Conservation (phyloP, 92 coral and sea anemone species). For the Phymanthus crucifer region DNA sequence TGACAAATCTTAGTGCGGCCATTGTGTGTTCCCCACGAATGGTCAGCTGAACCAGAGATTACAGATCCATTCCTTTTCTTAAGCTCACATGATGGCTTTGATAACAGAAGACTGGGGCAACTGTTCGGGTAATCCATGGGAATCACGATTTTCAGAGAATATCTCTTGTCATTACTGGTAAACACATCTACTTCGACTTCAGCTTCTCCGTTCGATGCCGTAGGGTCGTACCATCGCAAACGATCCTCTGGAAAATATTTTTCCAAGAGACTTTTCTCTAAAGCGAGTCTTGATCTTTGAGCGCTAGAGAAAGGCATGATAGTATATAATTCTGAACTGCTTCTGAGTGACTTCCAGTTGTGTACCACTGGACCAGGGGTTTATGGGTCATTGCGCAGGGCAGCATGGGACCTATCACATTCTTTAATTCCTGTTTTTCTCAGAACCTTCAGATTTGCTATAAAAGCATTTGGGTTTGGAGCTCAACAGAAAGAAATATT, state of each 20-base stretch:
- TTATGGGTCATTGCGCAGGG: neutral
- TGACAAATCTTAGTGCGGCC: slow-evolving; percentile 57
- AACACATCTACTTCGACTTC: slow-evolving; percentile 54
- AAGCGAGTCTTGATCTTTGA: slow-evolving; percentile 34
- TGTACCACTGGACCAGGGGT: neutral
- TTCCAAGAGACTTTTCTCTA: slow-evolving; percentile 44
- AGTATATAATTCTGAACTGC: neutral
- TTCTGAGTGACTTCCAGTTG: neutral
- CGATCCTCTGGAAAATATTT: slow-evolving; percentile 42
- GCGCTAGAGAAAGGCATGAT: slow-evolving; percentile 32
- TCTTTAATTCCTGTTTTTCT: neutral
- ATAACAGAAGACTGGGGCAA: slow-evolving; percentile 54
- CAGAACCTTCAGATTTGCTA: neutral
- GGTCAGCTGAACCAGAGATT: slow-evolving; percentile 24
- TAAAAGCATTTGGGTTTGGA: neutral
- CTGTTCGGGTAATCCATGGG: slow-evolving; percentile 57
- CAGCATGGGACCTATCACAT: neutral
- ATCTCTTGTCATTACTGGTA: slow-evolving; percentile 42
- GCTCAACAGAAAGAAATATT: neutral
- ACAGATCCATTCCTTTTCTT: slow-evolving; percentile 25
- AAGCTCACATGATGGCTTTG: slow-evolving; percentile 36
- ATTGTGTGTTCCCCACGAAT: slow-evolving; percentile 43
- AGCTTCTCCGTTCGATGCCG: neutral
- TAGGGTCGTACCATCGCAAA: slow-evolving; percentile 69
- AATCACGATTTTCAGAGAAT: slow-evolving; percentile 43